These are phyloP conservation scores for Actinia tenebrosa DNA, from an alignment of 64 coral and sea anemone genomes.

Conservation along the genomic window DNA sequence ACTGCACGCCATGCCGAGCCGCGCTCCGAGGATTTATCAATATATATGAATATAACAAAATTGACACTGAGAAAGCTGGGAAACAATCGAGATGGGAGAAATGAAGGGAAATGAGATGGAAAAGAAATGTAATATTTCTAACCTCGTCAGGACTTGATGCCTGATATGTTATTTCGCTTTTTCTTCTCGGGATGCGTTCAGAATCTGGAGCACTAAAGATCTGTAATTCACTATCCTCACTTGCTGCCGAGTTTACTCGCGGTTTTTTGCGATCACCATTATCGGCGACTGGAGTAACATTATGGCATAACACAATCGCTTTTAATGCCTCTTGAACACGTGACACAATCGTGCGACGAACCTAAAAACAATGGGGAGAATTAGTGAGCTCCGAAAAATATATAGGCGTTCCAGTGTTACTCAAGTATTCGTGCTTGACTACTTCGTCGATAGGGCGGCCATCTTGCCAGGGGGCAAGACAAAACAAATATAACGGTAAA, in stretches of 20 bases:
- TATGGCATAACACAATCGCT: conserved; percentile 83
- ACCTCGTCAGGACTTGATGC: conserved; percentile 99
- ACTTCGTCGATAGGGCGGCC: too few relatives aligned
- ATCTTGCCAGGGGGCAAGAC: too few relatives aligned
- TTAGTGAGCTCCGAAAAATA: too few relatives aligned
- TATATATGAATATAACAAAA: too few relatives aligned
- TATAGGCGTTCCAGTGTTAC: too few relatives aligned
- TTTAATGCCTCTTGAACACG: conserved; percentile 76
- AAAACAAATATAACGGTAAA: too few relatives aligned
- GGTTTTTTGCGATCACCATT: not conserved
- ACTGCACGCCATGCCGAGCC: too few relatives aligned
- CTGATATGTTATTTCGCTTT: conserved; percentile 69
- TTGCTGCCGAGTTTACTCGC: conserved; percentile 47
- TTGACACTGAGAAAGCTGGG: too few relatives aligned
- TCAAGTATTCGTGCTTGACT: too few relatives aligned
- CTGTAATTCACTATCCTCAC: conserved; percentile 71
- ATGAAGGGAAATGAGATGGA: not conserved
- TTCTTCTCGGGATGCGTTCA: not conserved
- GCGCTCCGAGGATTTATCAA: too few relatives aligned
- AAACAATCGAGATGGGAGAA: too few relatives aligned
- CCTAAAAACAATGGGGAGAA: conserved; percentile 16
- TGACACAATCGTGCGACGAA: conserved; percentile 78
- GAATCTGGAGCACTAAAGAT: conserved; percentile 17
- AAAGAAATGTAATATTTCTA: not conserved
- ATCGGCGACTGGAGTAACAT: conserved; percentile 69